These are phyloP conservation scores for Parnassius mnemosyne DNA, from an alignment of 2,888 invertebrate genomes.

Conservation along the genomic window DNA sequence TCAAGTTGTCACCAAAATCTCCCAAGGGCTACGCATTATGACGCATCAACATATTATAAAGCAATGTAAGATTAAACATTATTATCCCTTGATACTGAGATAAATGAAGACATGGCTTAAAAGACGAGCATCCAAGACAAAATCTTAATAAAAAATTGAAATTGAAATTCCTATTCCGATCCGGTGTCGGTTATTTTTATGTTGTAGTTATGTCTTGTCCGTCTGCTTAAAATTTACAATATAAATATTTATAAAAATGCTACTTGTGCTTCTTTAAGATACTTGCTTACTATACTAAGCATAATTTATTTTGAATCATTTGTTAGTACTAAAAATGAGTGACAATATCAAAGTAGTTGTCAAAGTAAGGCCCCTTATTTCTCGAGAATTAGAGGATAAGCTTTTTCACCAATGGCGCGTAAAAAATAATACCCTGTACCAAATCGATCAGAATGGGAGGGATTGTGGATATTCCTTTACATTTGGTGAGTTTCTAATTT, in stretches of 20 bases:
- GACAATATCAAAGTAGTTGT: constrained; percentile 88
- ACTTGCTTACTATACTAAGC: constrained; percentile 30
- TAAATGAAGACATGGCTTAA: too few species aligned
- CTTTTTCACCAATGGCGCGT: constrained; percentile 82
- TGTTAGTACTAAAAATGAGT: constrained; percentile 69
- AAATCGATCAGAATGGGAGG: constrained; percentile 76
- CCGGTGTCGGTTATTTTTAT: constrained; percentile 39
- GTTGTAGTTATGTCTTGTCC: constrained; percentile 13
- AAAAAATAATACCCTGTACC: constrained; percentile 79
- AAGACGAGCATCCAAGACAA: too few species aligned
- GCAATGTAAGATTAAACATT: too few species aligned
- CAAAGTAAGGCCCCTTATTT: constrained; percentile 85
- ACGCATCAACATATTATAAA: too few species aligned
- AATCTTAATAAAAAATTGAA: neutral
- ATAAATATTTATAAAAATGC: constrained; percentile 8
- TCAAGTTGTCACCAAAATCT: too few species aligned
- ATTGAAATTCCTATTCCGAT: constrained; percentile 47
- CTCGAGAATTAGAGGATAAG: constrained; percentile 82
- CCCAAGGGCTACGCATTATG: too few species aligned
- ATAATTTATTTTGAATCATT: constrained; percentile 31
- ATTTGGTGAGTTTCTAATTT: constrained; percentile 56
- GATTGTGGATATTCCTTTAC: constrained; percentile 53
- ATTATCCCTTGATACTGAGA: too few species aligned
- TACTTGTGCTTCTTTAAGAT: constrained; percentile 27
- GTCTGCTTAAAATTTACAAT: neutral